These are phyloP conservation scores for Eledona agricola DNA, from an alignment of 2,888 invertebrate genomes.

Conservation along the genomic window DNA sequence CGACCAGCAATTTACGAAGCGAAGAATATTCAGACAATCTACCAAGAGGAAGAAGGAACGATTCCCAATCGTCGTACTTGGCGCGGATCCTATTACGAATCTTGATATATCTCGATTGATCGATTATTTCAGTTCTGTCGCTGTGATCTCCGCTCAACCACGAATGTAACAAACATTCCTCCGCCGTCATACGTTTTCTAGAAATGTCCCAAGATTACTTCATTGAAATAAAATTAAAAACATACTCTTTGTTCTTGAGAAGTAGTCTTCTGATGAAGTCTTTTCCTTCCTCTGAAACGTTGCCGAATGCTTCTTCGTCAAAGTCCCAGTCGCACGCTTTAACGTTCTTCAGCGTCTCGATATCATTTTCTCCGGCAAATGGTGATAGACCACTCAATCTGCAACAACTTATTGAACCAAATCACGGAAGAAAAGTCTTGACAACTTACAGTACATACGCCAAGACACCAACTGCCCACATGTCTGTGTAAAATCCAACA, in stretches of 20 bases:
- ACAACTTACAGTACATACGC: constrained; percentile 93
- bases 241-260: constrained; percentile 91
- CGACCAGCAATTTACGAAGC: constrained; percentile 91
- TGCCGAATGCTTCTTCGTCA: constrained; percentile 92
- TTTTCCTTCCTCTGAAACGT: constrained; percentile 95
- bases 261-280: constrained; percentile 96
- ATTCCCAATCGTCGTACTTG: constrained; percentile 82
- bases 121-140: constrained; percentile 78
- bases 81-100: constrained; percentile 88
- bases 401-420: constrained; percentile 24
- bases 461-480: constrained; percentile 99
- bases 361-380: constrained; percentile 98
- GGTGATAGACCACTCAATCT: constrained; percentile 97
- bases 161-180: constrained; percentile 93
- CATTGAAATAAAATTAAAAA: constrained; percentile 41
- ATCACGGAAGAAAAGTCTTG: constrained; percentile 20
- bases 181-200: constrained; percentile 96
- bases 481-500: constrained; percentile 99
- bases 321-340: constrained; percentile 99
- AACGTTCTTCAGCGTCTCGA: constrained; percentile 97
- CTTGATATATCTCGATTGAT: constrained; percentile 83
- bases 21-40: constrained; percentile 97
- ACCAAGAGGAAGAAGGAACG: constrained; percentile 93
- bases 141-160: constrained; percentile 94
- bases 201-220: neutral